A percentile compares a stretch with the other conserved stretches of the same genome.
phyloP scores from a whole-genome alignment of 2,797 vertebrate genomes.

The Oceanodroma leucorhoa region DNA sequence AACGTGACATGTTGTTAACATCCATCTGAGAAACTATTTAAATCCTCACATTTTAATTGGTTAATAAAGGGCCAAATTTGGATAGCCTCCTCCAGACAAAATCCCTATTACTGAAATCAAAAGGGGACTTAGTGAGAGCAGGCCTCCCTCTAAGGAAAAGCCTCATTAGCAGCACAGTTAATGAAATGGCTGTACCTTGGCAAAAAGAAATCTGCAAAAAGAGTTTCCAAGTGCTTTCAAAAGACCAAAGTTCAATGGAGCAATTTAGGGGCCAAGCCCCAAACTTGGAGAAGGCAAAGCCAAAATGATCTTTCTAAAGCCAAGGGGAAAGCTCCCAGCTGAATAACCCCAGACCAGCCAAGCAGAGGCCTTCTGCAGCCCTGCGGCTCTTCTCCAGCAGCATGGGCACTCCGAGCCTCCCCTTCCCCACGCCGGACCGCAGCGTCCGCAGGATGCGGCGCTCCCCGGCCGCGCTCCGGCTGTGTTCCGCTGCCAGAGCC shows the following conservation, averaged over 20 bases:
- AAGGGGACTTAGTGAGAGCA: background rate
- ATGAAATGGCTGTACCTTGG: background rate
- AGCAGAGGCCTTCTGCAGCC: background rate
- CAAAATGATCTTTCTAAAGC: background rate
- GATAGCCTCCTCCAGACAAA: background rate
- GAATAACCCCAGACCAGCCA: background rate
- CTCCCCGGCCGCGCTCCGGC: accelerated
- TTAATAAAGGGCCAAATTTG: conserved; percentile 24
- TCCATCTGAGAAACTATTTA: background rate
- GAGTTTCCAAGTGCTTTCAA: background rate
- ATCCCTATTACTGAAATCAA: background rate
- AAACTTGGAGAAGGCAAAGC: background rate
- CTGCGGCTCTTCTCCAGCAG: background rate
- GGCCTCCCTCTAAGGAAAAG: background rate
- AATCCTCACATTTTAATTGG: conserved; percentile 4
- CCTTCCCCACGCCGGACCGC: accelerated
- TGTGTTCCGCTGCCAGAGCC: background rate
- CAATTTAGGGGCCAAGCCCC: background rate
- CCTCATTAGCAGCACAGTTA: conserved; percentile 5
- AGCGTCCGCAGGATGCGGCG: accelerated
- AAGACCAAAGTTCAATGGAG: background rate
- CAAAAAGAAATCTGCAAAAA: background rate
- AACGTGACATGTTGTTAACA: background rate
- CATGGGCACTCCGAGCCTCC: background rate
- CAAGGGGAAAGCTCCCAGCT: background rate